Evolutionary conservation across 1,140 invertebrate species (phyloP).

Genomic region (Eriosoma lanigerum): DNA sequence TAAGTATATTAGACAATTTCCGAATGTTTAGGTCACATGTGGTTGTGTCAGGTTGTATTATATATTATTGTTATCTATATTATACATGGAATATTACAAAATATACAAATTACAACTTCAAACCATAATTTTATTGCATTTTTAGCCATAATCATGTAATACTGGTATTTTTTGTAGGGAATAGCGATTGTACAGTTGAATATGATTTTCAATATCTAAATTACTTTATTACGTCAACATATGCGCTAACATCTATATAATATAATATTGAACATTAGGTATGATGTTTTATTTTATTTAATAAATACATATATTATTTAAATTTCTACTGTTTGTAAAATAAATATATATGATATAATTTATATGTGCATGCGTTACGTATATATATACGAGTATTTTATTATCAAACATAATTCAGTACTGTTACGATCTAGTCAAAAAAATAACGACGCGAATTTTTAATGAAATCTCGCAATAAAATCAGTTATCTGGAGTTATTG

Average conservation of each 20-base stretch:
- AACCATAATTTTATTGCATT: constrained; percentile 23
- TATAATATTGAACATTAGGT: not conserved
- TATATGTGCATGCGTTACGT: no score
- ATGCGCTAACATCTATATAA: not conserved
- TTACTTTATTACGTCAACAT: constrained; percentile 12
- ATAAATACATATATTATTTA: not conserved
- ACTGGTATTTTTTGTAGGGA: constrained; percentile 33
- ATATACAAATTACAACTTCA: constrained; percentile 23
- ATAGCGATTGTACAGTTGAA: not conserved
- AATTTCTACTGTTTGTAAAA: no score
- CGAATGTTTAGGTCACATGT: not conserved
- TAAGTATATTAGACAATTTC: not conserved
- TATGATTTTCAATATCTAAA: constrained; percentile 10
- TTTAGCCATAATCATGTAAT: constrained; percentile 18
- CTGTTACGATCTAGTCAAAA: no score
- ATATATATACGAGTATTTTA: no score
- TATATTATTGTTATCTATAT: not conserved
- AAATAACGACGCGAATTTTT: no score
- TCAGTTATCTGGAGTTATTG: no score
- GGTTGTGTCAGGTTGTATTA: not conserved
- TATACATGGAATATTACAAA: not conserved
- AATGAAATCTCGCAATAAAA: no score
- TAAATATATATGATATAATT: no score
- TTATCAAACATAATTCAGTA: no score
- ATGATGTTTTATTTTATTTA: not conserved